Evolutionary conservation across 1,140 invertebrate genomes (phyloP), one percentile per base, ranked within the genome.

Genomic region (Eurosta solidaginis): DNA sequence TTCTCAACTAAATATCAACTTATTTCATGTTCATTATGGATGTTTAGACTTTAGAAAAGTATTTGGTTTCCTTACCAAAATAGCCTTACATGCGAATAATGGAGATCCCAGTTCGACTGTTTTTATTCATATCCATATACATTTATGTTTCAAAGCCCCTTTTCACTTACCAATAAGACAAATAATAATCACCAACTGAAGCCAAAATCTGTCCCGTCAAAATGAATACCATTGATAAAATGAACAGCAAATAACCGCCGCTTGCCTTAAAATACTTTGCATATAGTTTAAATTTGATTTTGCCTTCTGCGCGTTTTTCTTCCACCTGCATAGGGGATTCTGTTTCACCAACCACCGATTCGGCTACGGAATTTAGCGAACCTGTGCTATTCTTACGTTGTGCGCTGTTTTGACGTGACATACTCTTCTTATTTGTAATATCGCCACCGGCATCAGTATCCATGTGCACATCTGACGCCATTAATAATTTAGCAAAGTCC

Each of bases 101-200:
- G n/a, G n/a, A n/a, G n/a, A n/a, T n/a, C n/a, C n/a, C n/a, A n/a
- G n/a, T n/a, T n/a, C n/a, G n/a, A n/a, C n/a, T n/a, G n/a, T n/a
- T n/a, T n/a, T n/a, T n/a, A n/a, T n/a, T n/a, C n/a, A n/a, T n/a
- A n/a, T n/a, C n/a, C n/a, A n/a, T n/a, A n/a, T n/a, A n/a, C n/a
- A n/a, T n/a, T n/a, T n/a, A n/a, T n/a, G n/a, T n/a, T n/a, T n/a
- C n/a, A n/a, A n/a, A n/a, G n/a, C n/a, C n/a, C n/a, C n/a, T n/a
- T n/a, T 20, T 68, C 78, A 78, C 88, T 89, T 81, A 92, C 93
- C 93, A 94, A 82, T 90, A 92, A 3, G 91, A 90, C 1, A 93
- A 85, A 85, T 92, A 92, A 83, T 92, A 93, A 81, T 94, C 93
- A 9, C 90, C 90, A n/a, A 90, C 90, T 79, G 93, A 94, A 40